Conservation (phyloP, 2,888 invertebrate species). For the Drosophila dives region DNA sequence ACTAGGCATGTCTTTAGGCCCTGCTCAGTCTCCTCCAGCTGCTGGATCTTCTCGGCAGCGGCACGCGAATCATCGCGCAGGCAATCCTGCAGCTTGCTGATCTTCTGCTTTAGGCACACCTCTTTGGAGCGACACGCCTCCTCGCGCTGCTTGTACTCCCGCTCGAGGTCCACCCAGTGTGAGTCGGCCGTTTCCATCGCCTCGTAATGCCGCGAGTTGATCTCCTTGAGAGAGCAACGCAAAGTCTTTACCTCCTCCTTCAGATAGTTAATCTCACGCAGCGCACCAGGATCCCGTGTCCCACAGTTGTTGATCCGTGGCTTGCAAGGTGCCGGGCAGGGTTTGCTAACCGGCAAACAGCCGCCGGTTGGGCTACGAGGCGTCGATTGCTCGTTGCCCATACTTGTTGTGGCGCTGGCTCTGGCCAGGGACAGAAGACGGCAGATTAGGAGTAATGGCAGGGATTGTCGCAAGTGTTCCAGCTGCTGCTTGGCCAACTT, state of each 20-base stretch:
- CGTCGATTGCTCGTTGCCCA: slow-evolving; percentile 64
- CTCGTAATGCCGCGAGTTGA: slow-evolving; percentile 89
- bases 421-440: slow-evolving; percentile 53
- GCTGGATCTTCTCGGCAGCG: slow-evolving; percentile 86
- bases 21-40: slow-evolving; percentile 87
- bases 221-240: slow-evolving; percentile 85
- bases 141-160: slow-evolving; percentile 87
- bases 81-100: slow-evolving; percentile 86
- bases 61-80: slow-evolving; percentile 86
- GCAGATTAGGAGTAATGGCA: slow-evolving; percentile 77
- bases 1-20: slow-evolving; percentile 86
- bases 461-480: slow-evolving; percentile 71
- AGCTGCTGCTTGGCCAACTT: slow-evolving; percentile 82
- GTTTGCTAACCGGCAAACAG: slow-evolving; percentile 5
- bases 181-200: slow-evolving; percentile 90
- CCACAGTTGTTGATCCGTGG: background rate
- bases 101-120: slow-evolving; percentile 86
- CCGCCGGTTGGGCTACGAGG: slow-evolving; percentile 21
- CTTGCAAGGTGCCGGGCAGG: background rate
- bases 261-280: slow-evolving; percentile 62
- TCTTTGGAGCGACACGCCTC: slow-evolving; percentile 85
- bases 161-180: slow-evolving; percentile 89
- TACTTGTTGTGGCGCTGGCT: slow-evolving; percentile 11
- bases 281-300: slow-evolving; percentile 9
- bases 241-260: slow-evolving; percentile 81